These are phyloP conservation scores for Acanthococcus lagerstroemiae DNA, from an alignment of 2,888 invertebrate genomes.

Conservation along the genomic window DNA sequence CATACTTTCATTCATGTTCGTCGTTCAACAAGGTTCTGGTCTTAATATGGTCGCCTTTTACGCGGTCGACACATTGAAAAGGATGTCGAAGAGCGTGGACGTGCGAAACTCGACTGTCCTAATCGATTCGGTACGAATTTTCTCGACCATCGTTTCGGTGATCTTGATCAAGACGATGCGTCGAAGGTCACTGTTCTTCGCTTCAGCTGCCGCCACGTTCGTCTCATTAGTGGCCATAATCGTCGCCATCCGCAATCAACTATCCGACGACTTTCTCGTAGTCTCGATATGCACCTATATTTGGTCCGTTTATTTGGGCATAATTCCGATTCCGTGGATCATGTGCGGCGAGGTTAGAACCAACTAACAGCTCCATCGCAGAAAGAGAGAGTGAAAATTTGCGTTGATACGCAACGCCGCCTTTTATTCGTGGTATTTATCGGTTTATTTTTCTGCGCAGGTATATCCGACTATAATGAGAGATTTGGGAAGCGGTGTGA, in stretches of 20 bases:
- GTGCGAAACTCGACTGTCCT: neutral
- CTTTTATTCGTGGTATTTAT: neutral
- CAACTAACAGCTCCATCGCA: too few relatives aligned
- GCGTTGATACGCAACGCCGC: neutral
- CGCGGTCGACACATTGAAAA: neutral
- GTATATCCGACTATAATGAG: slow-evolving; percentile 8
- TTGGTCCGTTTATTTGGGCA: neutral
- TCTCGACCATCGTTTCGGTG: neutral
- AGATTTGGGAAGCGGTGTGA: neutral
- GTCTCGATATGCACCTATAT: neutral
- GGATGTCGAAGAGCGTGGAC: neutral
- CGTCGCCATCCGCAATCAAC: neutral
- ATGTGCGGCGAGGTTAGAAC: slow-evolving; percentile 12
- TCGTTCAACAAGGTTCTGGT: slow-evolving; percentile 7
- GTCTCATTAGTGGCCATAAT: neutral
- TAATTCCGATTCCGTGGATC: slow-evolving; percentile 12
- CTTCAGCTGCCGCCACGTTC: neutral
- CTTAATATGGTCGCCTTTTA: slow-evolving; percentile 2
- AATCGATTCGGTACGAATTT: neutral
- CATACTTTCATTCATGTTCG: neutral
- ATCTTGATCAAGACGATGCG: neutral
- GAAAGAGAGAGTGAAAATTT: neutral
- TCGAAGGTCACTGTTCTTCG: neutral
- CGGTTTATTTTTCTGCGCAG: neutral
- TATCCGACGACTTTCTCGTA: neutral